Base-by-base conservation (phyloP, 2,888 invertebrate species). In the Polyommatus iphigenia region DNA sequence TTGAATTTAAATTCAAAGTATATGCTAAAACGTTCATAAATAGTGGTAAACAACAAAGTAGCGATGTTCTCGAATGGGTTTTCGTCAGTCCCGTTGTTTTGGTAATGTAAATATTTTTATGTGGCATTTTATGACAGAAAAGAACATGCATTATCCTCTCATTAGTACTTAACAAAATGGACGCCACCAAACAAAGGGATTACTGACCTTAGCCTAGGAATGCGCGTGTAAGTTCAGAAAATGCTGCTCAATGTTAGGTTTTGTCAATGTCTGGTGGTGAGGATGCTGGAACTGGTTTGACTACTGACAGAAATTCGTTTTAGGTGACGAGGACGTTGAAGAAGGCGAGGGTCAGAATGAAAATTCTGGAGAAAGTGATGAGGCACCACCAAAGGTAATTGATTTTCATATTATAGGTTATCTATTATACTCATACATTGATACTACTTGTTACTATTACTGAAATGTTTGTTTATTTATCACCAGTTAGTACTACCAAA, bases 181-280 rank as follows among this genome's bases (percentile, higher is more conserved):
- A 95, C 95, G 96, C 95, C 95, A 95, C 95, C 95, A 95, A 96
- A 96, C 96, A 96, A 96, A 96, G 96, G 95, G 95, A 96, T 95
- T 95, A 95, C 95, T 95, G 95, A 94, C 91, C 91, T 92, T 93
- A 91, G 90, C 90, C 91, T 90, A 94, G 93, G 92, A 92, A 87
- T 86, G 86, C 85, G 85, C 85, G 86, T 85, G 85, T 87, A 85
- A 85, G 54, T 83, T 83, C 82, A 83, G 86, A 88, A 87, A 88
- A 86, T 86, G 82, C 81, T 83, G 72, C 79, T 82, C 83, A 46
- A 82, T 86, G 85, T 84, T 84, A 82, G 83, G 83, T 85, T 67
- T 87, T 86, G 85, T 84, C 84, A 84, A 83, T 82, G 82, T 83
- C 85, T 83, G 82, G 87, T 88, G 85, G 86, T 85, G 86, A 83